phyloP scores from a whole-genome alignment of 2,797 vertebrate species.

The Gymnoscopelus microlampas region DNA sequence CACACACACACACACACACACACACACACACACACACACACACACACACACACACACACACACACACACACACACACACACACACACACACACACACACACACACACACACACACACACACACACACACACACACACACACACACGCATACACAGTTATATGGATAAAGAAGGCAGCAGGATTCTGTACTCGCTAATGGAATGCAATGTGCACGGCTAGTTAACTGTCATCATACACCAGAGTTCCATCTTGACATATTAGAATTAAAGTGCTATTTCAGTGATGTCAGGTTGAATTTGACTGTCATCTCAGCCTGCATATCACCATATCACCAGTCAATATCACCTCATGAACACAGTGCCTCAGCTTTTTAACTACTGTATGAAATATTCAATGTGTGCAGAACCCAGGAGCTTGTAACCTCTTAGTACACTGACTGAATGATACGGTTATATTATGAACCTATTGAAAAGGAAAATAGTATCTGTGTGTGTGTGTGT shows the following conservation, averaged over 20 bases:
- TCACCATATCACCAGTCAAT: too few species aligned
- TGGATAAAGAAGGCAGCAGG: background rate
- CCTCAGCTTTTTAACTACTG: too few species aligned
- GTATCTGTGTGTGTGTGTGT: background rate
- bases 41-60: background rate
- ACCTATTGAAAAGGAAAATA: too few species aligned
- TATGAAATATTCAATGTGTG: too few species aligned
- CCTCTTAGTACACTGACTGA: too few species aligned
- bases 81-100: background rate
- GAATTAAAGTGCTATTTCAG: too few species aligned
- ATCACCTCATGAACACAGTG: conserved; percentile 1
- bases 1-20: background rate
- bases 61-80: conserved; percentile 5
- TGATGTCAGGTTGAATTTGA: too few species aligned
- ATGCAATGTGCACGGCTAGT: background rate
- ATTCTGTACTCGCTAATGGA: background rate
- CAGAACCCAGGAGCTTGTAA: too few species aligned
- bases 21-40: conserved; percentile 1
- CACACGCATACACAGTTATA: too few species aligned
- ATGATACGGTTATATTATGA: too few species aligned
- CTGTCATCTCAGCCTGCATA: too few species aligned
- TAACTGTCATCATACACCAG: background rate
- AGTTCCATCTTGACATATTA: background rate
- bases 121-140: background rate
- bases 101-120: conserved; percentile 2